These are phyloP conservation scores for Pyralis farinalis DNA, from an alignment of 2,888 invertebrate species.

Conservation along the genomic window DNA sequence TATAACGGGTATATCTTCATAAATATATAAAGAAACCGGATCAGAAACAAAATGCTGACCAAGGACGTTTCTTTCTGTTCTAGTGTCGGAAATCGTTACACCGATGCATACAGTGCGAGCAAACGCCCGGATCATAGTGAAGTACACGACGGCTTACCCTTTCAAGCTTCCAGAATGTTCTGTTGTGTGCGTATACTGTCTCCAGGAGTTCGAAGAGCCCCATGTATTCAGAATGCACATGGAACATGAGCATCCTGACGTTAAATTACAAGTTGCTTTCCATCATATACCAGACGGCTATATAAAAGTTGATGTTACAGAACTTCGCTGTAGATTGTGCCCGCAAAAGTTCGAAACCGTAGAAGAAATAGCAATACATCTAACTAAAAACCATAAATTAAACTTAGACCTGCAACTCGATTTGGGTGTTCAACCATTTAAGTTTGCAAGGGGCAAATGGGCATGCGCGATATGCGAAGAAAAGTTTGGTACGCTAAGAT, in stretches of 20 bases:
- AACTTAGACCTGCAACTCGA: conserved; percentile 17
- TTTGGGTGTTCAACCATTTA: conserved; percentile 30
- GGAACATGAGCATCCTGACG: conserved; percentile 26
- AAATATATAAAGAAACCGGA: too few species aligned
- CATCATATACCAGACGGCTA: conserved; percentile 21
- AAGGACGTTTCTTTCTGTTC: conserved; percentile 27
- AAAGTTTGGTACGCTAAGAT: conserved; percentile 27
- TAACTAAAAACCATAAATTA: conserved; percentile 19
- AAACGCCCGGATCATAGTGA: conserved; percentile 37
- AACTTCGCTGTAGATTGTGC: conserved; percentile 34
- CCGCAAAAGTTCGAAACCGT: conserved; percentile 16
- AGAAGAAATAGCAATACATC: conserved; percentile 25
- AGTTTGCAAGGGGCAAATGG: conserved; percentile 21
- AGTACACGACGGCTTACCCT: conserved; percentile 40
- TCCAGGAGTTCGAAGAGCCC: conserved; percentile 28
- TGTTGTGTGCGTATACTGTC: conserved; percentile 37
- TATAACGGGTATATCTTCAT: too few species aligned
- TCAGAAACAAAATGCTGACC: conserved; percentile 2
- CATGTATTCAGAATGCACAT: conserved; percentile 35
- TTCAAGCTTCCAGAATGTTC: conserved; percentile 34
- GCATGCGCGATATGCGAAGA: conserved; percentile 29
- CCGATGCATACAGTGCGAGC: conserved; percentile 29
- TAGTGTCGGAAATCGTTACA: conserved; percentile 27
- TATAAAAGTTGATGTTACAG: conserved; percentile 34
- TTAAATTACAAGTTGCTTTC: conserved; percentile 20